Evolutionary conservation across 2,888 invertebrate genomes (phyloP).

Genomic region (Hyposoter didymator): DNA sequence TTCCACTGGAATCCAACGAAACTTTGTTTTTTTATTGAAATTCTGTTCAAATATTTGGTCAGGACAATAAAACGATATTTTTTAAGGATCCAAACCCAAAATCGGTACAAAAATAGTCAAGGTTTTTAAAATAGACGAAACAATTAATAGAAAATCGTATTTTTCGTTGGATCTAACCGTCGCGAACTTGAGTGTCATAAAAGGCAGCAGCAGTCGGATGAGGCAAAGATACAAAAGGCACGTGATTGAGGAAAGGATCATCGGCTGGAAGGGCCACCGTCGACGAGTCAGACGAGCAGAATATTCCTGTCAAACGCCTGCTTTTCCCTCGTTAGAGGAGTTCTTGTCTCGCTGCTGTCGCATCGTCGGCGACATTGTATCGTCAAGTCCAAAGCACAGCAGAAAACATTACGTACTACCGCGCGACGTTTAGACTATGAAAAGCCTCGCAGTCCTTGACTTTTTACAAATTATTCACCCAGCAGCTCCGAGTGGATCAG

Average conservation of each 20-base stretch:
- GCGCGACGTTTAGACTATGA: not conserved
- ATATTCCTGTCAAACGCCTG: slow-evolving; percentile 40
- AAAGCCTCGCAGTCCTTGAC: slow-evolving; percentile 21
- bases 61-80: too few species aligned
- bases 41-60: too few species aligned
- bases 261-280: slow-evolving; percentile 55
- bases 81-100: too few species aligned
- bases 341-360: slow-evolving; percentile 56
- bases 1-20: too few species aligned
- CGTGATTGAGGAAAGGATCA: slow-evolving; percentile 75
- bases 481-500: slow-evolving; percentile 9
- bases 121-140: too few species aligned
- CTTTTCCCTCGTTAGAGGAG: slow-evolving; percentile 63
- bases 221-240: slow-evolving; percentile 69
- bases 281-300: slow-evolving; percentile 44
- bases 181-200: not conserved
- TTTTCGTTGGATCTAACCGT: too few species aligned
- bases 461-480: slow-evolving; percentile 22
- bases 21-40: too few species aligned
- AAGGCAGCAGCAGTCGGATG: slow-evolving; percentile 35
- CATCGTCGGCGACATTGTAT: slow-evolving; percentile 31
- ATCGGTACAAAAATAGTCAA: too few species aligned
- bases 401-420: slow-evolving; percentile 2
- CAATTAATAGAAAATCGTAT: too few species aligned
- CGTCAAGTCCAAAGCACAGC: not conserved